Evolutionary conservation across 2,797 vertebrate species (phyloP).

Genomic region (Pipistrellus kuhlii): DNA sequence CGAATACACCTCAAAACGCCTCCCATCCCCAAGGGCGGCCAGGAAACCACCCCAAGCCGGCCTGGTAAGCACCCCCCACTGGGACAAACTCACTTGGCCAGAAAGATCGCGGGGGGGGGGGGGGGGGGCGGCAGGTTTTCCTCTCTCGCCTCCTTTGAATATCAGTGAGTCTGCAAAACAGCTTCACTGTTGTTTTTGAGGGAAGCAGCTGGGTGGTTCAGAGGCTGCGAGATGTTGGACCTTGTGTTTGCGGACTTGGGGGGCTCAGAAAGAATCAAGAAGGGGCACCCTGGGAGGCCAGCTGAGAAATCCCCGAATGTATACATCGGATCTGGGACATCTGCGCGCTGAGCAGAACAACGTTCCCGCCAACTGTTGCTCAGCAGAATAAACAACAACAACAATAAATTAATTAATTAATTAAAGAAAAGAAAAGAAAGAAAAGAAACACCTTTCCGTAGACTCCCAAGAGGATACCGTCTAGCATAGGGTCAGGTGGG

Average conservation of each 20-base stretch:
- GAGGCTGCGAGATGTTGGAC: not conserved
- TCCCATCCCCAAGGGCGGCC: not conserved
- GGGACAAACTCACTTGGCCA: not conserved
- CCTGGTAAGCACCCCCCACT: not conserved
- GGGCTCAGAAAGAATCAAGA: not conserved
- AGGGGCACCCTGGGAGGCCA: not conserved
- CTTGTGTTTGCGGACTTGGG: not conserved
- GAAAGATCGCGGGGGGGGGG: not conserved
- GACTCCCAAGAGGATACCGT: not conserved
- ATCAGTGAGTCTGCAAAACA: not conserved
- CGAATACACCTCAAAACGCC: not conserved
- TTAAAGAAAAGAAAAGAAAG: too few relatives aligned
- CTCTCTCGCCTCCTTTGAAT: not conserved
- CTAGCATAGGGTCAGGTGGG: not conserved
- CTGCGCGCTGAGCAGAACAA: not conserved
- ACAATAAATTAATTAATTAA: too few relatives aligned
- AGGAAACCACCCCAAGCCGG: not conserved
- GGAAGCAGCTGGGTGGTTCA: not conserved
- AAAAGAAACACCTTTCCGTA: not conserved
- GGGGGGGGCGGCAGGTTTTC: not conserved
- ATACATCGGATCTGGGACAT: not conserved
- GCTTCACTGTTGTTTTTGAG: not conserved
- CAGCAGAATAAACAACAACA: constrained; percentile 9
- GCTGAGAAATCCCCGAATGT: not conserved
- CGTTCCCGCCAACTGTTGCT: not conserved